Percentiles rank a stretch among this genome's conserved stretches.
These are phyloP conservation scores for Augiades crinisus DNA, from an alignment of 2,888 invertebrate species.

Conservation along the genomic window DNA sequence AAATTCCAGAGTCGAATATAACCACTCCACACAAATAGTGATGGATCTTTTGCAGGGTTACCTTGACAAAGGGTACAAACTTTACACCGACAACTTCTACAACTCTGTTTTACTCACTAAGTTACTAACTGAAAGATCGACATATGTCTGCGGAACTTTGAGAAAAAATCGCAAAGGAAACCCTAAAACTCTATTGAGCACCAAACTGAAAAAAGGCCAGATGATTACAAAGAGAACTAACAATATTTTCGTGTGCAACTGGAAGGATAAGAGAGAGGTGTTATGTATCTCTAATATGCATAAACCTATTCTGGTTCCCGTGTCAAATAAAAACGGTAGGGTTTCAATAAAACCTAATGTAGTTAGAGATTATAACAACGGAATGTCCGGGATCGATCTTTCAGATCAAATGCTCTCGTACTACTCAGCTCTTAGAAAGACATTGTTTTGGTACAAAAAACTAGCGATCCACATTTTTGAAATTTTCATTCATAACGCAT, in stretches of 20 bases:
- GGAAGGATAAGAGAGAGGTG: conserved; percentile 30
- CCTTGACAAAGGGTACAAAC: neutral
- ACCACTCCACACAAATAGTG: neutral
- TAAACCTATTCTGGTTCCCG: conserved; percentile 24
- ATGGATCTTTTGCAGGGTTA: neutral
- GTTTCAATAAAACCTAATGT: conserved; percentile 23
- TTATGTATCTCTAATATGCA: conserved; percentile 28
- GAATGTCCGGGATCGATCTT: conserved; percentile 30
- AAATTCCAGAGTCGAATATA: neutral
- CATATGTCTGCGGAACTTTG: neutral
- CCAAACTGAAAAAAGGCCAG: conserved; percentile 30
- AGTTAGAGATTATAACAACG: conserved; percentile 30
- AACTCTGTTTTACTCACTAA: neutral
- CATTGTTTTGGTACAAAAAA: conserved; percentile 28
- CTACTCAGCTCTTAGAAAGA: conserved; percentile 32
- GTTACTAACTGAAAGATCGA: neutral
- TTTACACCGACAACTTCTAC: neutral
- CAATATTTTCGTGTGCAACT: conserved; percentile 27
- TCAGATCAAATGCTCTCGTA: conserved; percentile 31
- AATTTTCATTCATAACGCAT: neutral
- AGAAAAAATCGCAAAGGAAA: neutral
- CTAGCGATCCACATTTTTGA: neutral
- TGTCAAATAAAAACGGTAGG: conserved; percentile 25
- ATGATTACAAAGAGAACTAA: conserved; percentile 28
- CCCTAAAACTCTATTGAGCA: neutral